Conservation (phyloP, 1,140 invertebrate genomes). For the Nomia melanderi region DNA sequence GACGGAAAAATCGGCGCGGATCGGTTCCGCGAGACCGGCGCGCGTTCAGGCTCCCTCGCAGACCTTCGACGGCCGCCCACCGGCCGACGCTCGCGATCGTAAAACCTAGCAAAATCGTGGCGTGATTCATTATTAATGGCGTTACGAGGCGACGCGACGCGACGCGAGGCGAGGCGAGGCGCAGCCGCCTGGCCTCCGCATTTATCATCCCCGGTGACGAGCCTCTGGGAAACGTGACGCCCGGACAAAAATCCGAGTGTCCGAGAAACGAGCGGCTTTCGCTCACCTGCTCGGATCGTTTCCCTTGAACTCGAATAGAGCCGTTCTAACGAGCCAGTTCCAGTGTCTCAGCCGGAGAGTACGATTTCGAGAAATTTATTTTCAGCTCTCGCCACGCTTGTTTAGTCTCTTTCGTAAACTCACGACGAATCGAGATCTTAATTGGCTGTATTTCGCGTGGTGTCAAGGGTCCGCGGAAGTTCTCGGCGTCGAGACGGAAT, state of each 20-base stretch:
- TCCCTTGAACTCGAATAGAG: too few species aligned
- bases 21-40: constrained; percentile 36
- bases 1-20: constrained; percentile 31
- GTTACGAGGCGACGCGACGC: constrained; percentile 7
- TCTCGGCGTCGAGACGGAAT: too few species aligned
- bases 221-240: constrained; percentile 13
- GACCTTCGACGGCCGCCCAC: constrained; percentile 46
- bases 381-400: too few species aligned
- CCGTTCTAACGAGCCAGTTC: too few species aligned
- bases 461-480: too few species aligned
- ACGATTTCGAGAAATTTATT: too few species aligned
- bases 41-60: not conserved
- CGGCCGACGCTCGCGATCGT: constrained; percentile 21
- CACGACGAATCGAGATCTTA: too few species aligned
- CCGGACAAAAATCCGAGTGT: not conserved
- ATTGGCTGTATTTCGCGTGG: too few species aligned
- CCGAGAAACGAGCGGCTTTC: not conserved
- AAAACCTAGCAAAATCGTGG: constrained; percentile 44
- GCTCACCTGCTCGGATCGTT: not conserved
- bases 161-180: too few species aligned
- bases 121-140: constrained; percentile 55
- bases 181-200: constrained; percentile 5
- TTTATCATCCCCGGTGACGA: constrained; percentile 34
- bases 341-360: too few species aligned
- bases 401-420: too few species aligned